Evolutionary conservation across 2,888 invertebrate genomes (phyloP), one percentile per base, ranked within the genome.

Genomic region (Clistopyga incitator): DNA sequence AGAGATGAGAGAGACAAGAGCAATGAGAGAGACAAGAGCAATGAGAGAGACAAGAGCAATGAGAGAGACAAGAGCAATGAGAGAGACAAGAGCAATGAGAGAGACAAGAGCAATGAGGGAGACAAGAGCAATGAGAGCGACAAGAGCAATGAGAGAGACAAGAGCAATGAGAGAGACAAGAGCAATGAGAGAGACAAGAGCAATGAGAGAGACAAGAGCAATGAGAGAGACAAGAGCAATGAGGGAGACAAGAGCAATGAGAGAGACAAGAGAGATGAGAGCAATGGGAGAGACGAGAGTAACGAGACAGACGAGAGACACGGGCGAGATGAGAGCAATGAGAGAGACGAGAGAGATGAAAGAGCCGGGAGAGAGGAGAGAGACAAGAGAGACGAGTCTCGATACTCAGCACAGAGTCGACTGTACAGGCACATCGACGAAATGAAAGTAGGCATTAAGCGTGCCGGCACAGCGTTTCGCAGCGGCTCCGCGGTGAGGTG

Each of bases 401-500:
- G 25, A 64, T 45, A 25, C 45, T 23, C 23, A 67, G 47, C 67
- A 15, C 67, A 18, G 38, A 42, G 67, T 67, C 23, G 15, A 23
- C 23, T 67, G 45, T 29, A 50, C 34, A 34, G 70, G 52, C 20
- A 52, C 13, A 38, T 47, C 25, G 52, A 70, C 54, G 25, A 67
- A 38, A 70, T 20, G 50, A 52, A 52, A 23, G 59, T 77, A 20
- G 68, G 54, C 76, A 29, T n/a, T 18, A 64, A 38, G 34, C 75
- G 56, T 38, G 47, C 42, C 45, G 42, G 25, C 59, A 18, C 45
- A 20, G 25, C 13, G 52, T 23, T 8, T 20, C 3, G 50, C 3
- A 6, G n/a, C 8, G 1, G 42, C 54, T 81, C 76, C 81, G 80
- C 82, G 86, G 84, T 84, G 84, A 85, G 85, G 86, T 84, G 85